Conservation (phyloP, 1,140 invertebrate species). For the Hirudo medicinalis region DNA sequence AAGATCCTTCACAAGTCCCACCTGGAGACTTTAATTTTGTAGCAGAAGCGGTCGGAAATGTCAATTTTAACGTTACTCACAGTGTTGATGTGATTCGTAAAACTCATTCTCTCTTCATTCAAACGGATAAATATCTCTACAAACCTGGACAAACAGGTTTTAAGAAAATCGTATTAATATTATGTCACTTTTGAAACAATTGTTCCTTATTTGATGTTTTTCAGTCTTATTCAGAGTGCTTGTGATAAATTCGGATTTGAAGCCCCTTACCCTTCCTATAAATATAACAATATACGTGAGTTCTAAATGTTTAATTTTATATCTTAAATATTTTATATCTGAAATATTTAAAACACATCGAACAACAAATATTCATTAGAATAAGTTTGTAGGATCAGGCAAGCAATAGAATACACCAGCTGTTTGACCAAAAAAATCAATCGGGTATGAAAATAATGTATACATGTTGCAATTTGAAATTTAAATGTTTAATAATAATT, state of each 20-base stretch:
- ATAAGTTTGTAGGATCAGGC: background rate
- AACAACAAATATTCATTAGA: too few species aligned
- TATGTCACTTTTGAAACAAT: too few species aligned
- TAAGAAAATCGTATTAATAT: background rate
- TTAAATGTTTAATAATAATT: too few species aligned
- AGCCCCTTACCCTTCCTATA: background rate
- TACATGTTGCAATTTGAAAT: too few species aligned
- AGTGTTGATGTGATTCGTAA: constrained; percentile 7
- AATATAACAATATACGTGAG: constrained; percentile 5
- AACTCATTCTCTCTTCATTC: constrained; percentile 62
- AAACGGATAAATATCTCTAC: constrained; percentile 86
- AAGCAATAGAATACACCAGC: background rate
- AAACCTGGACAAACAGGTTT: constrained; percentile 61
- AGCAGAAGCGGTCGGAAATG: background rate
- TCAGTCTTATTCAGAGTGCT: constrained; percentile 9
- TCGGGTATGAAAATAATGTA: background rate
- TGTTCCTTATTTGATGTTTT: too few species aligned
- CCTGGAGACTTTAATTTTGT: background rate
- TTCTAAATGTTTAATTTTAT: background rate
- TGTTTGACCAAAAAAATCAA: background rate
- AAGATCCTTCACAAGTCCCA: too few species aligned
- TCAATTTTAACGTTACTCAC: background rate
- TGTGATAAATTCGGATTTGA: background rate
- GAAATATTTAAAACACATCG: background rate
- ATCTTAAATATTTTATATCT: background rate